Evolutionary conservation across 2,797 vertebrate genomes (phyloP), one percentile per base, ranked within the genome.

Genomic region (Crypturellus tataupa): DNA sequence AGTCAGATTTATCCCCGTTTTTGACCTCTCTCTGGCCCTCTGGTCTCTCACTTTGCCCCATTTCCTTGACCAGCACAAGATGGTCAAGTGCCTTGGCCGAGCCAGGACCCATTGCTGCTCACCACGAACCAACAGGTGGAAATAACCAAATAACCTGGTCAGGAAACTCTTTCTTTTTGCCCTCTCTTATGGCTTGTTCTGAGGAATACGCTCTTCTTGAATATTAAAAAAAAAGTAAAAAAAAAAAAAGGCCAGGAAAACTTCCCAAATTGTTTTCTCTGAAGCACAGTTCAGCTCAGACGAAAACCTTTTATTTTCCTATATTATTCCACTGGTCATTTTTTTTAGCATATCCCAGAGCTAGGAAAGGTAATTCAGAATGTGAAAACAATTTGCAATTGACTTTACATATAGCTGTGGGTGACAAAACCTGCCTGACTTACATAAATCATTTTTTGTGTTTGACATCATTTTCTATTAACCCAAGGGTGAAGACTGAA

Each of bases 381-480:
- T 42, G 53, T 83, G 94, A 90, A 93, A 95, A 96, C 93, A 97
- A 94, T 96, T 91, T 96, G 81, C 82, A 93, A 47, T 94, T 90
- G 93, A 84, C 85, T 97, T 95, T 90, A 75, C 73, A 91, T 76
- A 59, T 71, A 92, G 90, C 94, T 85, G 46, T 35, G 53, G 95
- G 87, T 95, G 87, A 96, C 95, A 93, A 94, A 85, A 90, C 68
- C 64, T 49, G 33, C 79, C 73, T 39, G 83, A 83, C 56, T 94
- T 77, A 93, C 85, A 95, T 70, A 91, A 95, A 97, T 97, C 83
- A 79, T 80, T 91, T 39, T 90, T 37, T 62, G 63, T 91, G 73
- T 92, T 95, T 88, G 94, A 84, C 96, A 96, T 96, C 91, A 96
- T 96, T 97, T 93, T 81, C 89, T 78, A 73, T 95, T 96, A 97